These are phyloP conservation scores for Zapornia atra DNA, from an alignment of 2,113 vertebrate genomes.

Conservation along the genomic window DNA sequence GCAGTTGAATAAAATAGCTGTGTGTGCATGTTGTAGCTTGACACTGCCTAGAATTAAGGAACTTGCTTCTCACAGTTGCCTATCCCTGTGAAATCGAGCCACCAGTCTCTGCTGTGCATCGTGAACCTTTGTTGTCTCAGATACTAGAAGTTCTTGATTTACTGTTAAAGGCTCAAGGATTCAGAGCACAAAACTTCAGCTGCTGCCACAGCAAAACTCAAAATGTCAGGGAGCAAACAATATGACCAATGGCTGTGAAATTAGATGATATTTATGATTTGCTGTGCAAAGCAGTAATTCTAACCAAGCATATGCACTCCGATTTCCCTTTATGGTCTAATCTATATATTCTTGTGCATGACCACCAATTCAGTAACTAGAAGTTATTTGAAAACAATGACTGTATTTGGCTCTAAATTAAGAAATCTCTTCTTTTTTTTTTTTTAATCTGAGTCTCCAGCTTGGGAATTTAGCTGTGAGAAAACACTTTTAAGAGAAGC, in stretches of 20 bases:
- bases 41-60: background rate
- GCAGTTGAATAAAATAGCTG: background rate
- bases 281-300: background rate
- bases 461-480: background rate
- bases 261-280: background rate
- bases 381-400: background rate
- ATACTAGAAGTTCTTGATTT: background rate
- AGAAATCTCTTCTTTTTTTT: background rate
- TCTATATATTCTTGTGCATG: background rate
- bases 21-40: background rate
- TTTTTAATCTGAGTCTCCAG: background rate
- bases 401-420: background rate
- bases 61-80: background rate
- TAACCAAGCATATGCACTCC: background rate
- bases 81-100: background rate
- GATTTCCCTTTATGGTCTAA: background rate
- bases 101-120: background rate
- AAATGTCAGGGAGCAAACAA: background rate
- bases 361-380: background rate
- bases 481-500: constrained; percentile 9
- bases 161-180: background rate
- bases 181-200: background rate
- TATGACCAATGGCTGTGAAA: background rate
- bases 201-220: constrained; percentile 26
- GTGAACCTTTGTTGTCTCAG: background rate